Evolutionary conservation across 1,140 invertebrate genomes (phyloP), one percentile per base, ranked within the genome.

Genomic region (Schmidtea mediterranea): DNA sequence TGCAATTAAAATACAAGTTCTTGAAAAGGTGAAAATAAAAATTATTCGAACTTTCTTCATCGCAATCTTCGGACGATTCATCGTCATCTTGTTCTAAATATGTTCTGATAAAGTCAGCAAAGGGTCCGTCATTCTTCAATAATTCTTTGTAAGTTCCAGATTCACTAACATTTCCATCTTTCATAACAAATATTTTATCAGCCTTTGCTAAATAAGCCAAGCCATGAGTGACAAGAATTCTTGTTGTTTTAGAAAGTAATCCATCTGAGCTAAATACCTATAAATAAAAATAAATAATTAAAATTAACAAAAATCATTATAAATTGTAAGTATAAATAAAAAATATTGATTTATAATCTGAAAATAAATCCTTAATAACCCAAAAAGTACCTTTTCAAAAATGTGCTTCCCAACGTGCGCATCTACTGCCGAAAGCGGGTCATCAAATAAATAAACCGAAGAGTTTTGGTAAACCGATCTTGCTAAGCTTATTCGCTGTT

Each of bases 401-500:
- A 66, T 60, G 46, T 61, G 56, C 48, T 57, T 55, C 2, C 59
- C 62, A 2, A 69, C 65, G 39, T 55, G 53, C 9, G 55, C 53
- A 52, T 67, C 65, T 10, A 67, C 62, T 32, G 66, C 59, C 46
- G 58, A 61, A 15, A 69, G 51, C 22, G 65, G 63, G 51, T 69
- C 65, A 62, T 79, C 77, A 22, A 79, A 56, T 1, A 78, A 64
- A 57, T 77, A 78, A 55, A 79, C 72, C 55, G 79, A 76, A 16
- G 71, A 51, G 52, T 69, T 56, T 23, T 58, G 58, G 51, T 71
- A 71, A 1, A 69, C 61, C 62, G 50, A 67, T 63, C 12, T 73
- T 57, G 52, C 76, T 53, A 69, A 65, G 57, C 76, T 73, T 36
- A 84, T 71, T 24, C 80, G 68, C 53, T 80, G 76, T 49, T 75